Evolutionary conservation across 2,888 invertebrate species (phyloP).

Genomic region (Epinotia ramella): DNA sequence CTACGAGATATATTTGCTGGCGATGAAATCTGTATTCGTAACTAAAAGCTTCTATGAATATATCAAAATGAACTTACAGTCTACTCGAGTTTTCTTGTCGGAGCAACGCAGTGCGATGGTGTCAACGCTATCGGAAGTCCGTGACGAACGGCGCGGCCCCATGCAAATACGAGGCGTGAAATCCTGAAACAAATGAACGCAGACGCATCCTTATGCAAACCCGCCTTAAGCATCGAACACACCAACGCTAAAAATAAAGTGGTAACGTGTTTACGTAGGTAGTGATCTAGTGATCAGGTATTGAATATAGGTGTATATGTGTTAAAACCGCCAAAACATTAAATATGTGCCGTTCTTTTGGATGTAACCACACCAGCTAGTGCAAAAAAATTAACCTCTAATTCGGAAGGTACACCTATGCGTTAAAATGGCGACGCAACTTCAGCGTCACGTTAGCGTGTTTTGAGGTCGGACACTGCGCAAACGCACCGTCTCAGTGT

Average conservation of each 20-base stretch:
- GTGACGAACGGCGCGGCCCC: neutral
- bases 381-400: too few species aligned
- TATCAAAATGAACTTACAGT: neutral
- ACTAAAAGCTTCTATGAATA: too few species aligned
- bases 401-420: too few species aligned
- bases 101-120: neutral
- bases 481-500: neutral
- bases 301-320: too few species aligned
- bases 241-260: neutral
- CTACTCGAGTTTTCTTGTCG: neutral
- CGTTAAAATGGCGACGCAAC: neutral
- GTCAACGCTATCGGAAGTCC: neutral
- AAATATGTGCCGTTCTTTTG: too few species aligned
- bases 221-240: neutral
- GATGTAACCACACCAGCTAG: too few species aligned
- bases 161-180: slow-evolving; percentile 7
- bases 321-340: too few species aligned
- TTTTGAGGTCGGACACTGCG: neutral
- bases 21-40: too few species aligned
- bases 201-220: slow-evolving; percentile 10
- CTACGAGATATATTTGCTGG: too few species aligned
- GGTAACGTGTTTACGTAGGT: neutral
- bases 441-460: neutral
- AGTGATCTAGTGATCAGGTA: neutral
- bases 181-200: slow-evolving; percentile 23